These are phyloP conservation scores for Connochaetes taurinus DNA, from an alignment of 2,113 vertebrate species.

Conservation along the genomic window DNA sequence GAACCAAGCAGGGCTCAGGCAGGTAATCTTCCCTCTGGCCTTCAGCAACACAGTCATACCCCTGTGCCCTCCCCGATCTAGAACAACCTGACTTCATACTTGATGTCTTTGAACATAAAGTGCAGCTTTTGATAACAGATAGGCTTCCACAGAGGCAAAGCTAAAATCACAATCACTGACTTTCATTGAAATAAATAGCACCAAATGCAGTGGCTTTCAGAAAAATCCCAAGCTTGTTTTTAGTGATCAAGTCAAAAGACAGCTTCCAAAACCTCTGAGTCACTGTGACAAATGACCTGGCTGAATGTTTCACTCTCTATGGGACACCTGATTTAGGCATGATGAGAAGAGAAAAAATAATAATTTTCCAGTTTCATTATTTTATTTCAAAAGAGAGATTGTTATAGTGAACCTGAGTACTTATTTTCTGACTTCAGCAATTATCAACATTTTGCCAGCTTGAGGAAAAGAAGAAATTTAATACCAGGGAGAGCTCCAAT, in stretches of 20 bases:
- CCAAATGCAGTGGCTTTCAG: background rate
- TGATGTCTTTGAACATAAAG: constrained; percentile 1
- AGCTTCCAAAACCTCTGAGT: background rate
- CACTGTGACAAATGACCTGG: background rate
- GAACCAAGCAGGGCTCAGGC: background rate
- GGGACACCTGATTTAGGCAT: background rate
- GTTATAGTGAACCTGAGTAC: background rate
- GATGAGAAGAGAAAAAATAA: background rate
- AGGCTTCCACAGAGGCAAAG: background rate
- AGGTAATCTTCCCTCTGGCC: background rate
- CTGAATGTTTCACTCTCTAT: background rate
- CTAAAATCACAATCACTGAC: background rate
- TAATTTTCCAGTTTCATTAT: background rate
- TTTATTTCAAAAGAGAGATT: constrained; percentile 9
- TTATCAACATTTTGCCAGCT: background rate
- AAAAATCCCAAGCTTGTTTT: background rate
- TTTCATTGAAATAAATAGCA: background rate
- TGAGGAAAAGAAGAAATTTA: background rate
- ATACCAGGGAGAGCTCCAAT: background rate
- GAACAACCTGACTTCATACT: background rate
- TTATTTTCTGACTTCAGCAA: background rate
- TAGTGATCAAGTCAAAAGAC: background rate
- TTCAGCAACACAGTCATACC: background rate
- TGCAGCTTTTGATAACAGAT: background rate
- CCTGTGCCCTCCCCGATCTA: background rate